Evolutionary conservation across 2,113 vertebrate species (phyloP).

Genomic region (Ceyx margarethae): DNA sequence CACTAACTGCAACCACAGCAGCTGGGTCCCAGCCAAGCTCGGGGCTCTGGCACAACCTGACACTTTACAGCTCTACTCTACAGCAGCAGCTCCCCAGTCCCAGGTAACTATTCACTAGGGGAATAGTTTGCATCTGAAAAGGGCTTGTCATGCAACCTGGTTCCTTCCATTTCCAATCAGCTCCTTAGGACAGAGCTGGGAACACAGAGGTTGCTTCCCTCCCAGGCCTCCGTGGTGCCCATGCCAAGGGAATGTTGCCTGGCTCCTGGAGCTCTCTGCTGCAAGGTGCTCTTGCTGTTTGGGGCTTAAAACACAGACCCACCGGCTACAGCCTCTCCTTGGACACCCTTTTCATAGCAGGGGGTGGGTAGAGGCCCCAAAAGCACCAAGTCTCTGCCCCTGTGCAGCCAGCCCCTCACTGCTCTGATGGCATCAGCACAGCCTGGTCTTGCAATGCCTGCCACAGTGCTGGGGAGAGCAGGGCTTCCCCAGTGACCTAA

Average conservation of each 20-base stretch:
- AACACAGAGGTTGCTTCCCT: fast-evolving
- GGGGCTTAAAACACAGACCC: no score
- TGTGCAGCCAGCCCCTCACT: no score
- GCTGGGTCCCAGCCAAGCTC: background rate
- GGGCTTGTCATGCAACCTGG: fast-evolving
- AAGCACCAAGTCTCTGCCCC: background rate
- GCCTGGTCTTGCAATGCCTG: background rate
- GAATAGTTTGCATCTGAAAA: background rate
- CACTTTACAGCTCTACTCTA: background rate
- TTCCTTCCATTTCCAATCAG: background rate
- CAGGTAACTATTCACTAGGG: fast-evolving
- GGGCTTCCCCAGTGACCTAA: background rate
- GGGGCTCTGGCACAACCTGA: background rate
- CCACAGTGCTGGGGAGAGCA: background rate
- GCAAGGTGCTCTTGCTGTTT: background rate
- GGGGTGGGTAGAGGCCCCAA: background rate
- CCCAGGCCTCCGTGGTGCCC: fast-evolving
- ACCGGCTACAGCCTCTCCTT: background rate
- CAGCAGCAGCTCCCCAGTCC: background rate
- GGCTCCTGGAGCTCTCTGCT: background rate
- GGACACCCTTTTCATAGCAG: background rate
- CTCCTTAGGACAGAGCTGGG: background rate
- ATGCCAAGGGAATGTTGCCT: fast-evolving
- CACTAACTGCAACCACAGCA: background rate
- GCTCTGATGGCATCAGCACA: background rate